phyloP scores from a whole-genome alignment of 2,888 invertebrate genomes.

The Auanema sp. region DNA sequence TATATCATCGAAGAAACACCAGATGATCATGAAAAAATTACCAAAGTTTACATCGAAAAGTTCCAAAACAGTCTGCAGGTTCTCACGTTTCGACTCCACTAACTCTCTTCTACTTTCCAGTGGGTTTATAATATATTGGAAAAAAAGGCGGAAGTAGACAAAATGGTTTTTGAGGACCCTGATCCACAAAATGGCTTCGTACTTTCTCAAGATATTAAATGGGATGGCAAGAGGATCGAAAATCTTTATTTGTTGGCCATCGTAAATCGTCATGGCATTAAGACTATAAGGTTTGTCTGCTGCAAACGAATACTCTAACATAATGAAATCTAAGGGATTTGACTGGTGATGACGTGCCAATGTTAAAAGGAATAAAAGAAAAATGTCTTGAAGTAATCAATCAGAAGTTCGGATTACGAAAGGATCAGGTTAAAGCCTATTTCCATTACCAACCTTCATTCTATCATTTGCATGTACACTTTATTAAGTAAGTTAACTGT shows the following conservation, averaged over 20 bases:
- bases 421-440: slow-evolving; percentile 69
- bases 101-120: slow-evolving; percentile 69
- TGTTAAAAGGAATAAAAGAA: slow-evolving; percentile 80
- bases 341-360: slow-evolving; percentile 76
- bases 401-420: slow-evolving; percentile 76
- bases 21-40: slow-evolving; percentile 78
- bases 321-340: slow-evolving; percentile 71
- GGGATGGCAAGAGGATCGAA: slow-evolving; percentile 80
- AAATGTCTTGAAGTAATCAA: slow-evolving; percentile 78
- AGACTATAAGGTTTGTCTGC: slow-evolving; percentile 73
- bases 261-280: slow-evolving; percentile 75
- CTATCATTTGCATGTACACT: slow-evolving; percentile 90
- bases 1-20: slow-evolving; percentile 83
- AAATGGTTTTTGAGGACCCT: slow-evolving; percentile 81
- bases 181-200: slow-evolving; percentile 82
- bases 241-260: slow-evolving; percentile 85
- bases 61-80: slow-evolving; percentile 64
- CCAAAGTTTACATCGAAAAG: slow-evolving; percentile 76
- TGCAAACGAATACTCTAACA: background rate
- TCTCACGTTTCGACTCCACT: background rate
- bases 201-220: slow-evolving; percentile 89
- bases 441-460: slow-evolving; percentile 80
- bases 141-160: slow-evolving; percentile 84
- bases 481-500: slow-evolving; percentile 34
- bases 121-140: slow-evolving; percentile 96